Base-by-base conservation (phyloP, 2,888 invertebrate species). In the Drosophila nr. perissopoda region DNA sequence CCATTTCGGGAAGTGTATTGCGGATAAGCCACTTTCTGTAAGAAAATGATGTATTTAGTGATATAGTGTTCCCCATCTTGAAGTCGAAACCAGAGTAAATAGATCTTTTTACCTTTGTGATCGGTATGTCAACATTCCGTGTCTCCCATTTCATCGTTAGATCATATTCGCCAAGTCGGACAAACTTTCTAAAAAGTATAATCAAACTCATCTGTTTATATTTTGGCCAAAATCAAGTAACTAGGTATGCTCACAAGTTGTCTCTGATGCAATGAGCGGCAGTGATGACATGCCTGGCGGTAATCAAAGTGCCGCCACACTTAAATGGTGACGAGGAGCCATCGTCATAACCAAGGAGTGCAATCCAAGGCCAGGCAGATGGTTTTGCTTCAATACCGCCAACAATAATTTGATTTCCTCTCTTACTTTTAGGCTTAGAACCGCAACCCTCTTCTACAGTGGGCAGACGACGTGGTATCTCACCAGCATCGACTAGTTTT, bases 341-440 rank as follows among this genome's bases (percentile, higher is more conserved):
- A 65, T 91, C 92, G 76, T 93, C 94, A 90, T 96, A 97, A 0
- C 97, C 97, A 42, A 97, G 93, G 3, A 96, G 94, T 0, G 95
- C 95, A 81, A 97, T 94, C 97, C 97, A 97, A 0, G 97, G 97
- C 95, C 96, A 97, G 61, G 96, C 95, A 27, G 96, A 96, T 70
- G 95, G 92, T 57, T 94, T 93, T 7, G 96, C 96, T 11, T 95
- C 94, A 0, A 94, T 92, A 0, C 97, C 97, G 8, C 96, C 96
- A 1, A 97, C 16, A 16, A 45, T 13, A 31, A 21, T 21, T 21
- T 21, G 21, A 21, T 21, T 6, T 42, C 0, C 6, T n/a, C n/a
- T 42, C 42, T 6, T 8, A 10, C 11, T 6, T 0, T 93, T 93
- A 72, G 95, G 94, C 52, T 94, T 95, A 58, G 93, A 87, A 0